phyloP scores from a whole-genome alignment of 2,797 vertebrate genomes.

The Pagetopsis macropterus region DNA sequence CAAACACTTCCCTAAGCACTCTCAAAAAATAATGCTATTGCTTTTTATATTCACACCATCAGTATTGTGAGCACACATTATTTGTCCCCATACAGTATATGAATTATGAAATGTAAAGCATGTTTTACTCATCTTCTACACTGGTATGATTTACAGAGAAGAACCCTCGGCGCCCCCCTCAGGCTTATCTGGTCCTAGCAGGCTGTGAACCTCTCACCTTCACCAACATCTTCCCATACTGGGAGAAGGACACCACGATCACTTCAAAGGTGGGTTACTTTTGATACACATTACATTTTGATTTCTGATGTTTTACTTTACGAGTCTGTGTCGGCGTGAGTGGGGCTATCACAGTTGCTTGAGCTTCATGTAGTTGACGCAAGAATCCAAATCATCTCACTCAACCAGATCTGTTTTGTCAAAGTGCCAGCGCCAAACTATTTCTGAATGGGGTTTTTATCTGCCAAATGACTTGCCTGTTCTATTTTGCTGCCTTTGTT shows the following conservation, averaged over 20 bases:
- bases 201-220: slow-evolving; percentile 87
- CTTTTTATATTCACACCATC: neutral
- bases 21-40: neutral
- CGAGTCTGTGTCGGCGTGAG: neutral
- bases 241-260: slow-evolving; percentile 77
- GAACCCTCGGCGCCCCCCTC: slow-evolving; percentile 82
- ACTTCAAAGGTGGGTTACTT: slow-evolving; percentile 65
- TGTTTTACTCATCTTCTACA: neutral
- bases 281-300: no score
- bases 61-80: neutral
- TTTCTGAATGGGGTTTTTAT: neutral
- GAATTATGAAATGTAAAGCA: neutral
- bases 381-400: slow-evolving; percentile 25
- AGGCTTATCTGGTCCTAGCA: slow-evolving; percentile 83
- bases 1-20: neutral
- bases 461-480: no score
- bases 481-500: no score
- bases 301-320: neutral
- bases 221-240: slow-evolving; percentile 88
- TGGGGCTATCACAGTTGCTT: neutral
- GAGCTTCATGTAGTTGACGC: neutral
- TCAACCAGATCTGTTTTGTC: slow-evolving; percentile 14
- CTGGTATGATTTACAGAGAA: slow-evolving; percentile 72
- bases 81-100: neutral
- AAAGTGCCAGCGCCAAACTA: neutral